Base-by-base conservation (phyloP, 2,113 vertebrate species). In the Orientallactaga bullata region DNA sequence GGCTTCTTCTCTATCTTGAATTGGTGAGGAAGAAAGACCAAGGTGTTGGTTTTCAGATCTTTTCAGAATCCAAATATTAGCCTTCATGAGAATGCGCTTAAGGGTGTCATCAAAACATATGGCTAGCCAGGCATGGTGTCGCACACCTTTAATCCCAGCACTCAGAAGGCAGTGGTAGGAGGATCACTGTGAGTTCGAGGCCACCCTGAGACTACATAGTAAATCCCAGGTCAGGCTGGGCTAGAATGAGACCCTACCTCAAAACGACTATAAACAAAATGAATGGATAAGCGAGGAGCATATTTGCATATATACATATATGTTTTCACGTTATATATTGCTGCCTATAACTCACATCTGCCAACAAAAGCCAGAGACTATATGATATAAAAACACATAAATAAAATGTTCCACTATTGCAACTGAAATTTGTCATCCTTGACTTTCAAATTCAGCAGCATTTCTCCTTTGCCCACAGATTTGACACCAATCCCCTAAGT, bases 361-460 rank as follows among this genome's bases (percentile, higher is more conserved):
- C 72, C 60, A 87, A 69, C 35, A 85, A 85, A 88, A n/a, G n/a
- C 80, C 32, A n/a, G 28, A 73, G 12, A 61, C 60, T 17, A 37
- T 17, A 88, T 4, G 30, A 66, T 76, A 13, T 2, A 9, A 81
- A 89, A 90, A 77, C 18, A 89, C 88, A 61, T 28, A 81, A 88
- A 77, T 92, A 63, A 91, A 71, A 37, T 26, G 15, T 7, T 83
- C 47, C 32, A 81, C 24, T 72, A 1, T 2, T 78, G 37, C 47
- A 91, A 42, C 42, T 69, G 42, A 93, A 86, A 80, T 32, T 2
- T 55, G 32, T 66, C 71, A 77, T 92, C 72, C 80, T 74, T 78
- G 66, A 78, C 66, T 80, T 90, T 81, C 47, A 72, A n/a, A 55
- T 85, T 93, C 65, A 47, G 9, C 69, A 74, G 51, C 63, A 79